Base-by-base conservation (phyloP, 2,888 invertebrate species). In the Malthinus flaveolus region DNA sequence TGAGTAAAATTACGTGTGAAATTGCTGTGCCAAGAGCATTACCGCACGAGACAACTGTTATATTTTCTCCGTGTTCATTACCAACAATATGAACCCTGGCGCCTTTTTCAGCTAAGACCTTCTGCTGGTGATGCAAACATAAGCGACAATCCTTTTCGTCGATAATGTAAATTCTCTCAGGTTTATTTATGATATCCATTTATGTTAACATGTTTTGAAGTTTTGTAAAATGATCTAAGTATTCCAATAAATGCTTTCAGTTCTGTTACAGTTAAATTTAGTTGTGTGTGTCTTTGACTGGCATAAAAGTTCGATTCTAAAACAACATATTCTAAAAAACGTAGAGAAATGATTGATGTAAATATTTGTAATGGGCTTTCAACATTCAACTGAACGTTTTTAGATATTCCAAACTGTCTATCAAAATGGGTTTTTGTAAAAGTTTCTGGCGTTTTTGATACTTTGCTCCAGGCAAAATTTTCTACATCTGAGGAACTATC, bases 51-150 rank as follows among this genome's bases (percentile, higher is more conserved):
- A 67, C 68, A 6, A 71, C 49, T 7, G 69, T 67, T n/a, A 70
- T 65, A 53, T 68, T 71, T 63, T 72, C 68, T 11, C 56, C 72
- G 54, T 73, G 69, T 54, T 73, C 71, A 31, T 51, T 52, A 8
- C 64, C 66, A 6, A 68, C 49, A 7, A 69, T 42, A 53, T 71
- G 70, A 11, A 71, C 66, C 35, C 63, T 62, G 54, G 63, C 65
- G 9, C 62, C 46, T 33, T 68, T 68, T 61, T 62, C n/a, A n/a
- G 65, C 67, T 23, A 66, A 48, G 33, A 67, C 67, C 8, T 15
- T 49, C 45, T 52, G 68, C 11, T 61, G 49, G n/a, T 70, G 39
- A 49, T 71, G 70, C 1, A 71, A 23, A 2, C 59, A 68, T 8
- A 70, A 51, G 1, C 59, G 31, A 52, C 66, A 65, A 9, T 64